Conservation (phyloP, 2,888 invertebrate species). For the Fragum fragum region DNA sequence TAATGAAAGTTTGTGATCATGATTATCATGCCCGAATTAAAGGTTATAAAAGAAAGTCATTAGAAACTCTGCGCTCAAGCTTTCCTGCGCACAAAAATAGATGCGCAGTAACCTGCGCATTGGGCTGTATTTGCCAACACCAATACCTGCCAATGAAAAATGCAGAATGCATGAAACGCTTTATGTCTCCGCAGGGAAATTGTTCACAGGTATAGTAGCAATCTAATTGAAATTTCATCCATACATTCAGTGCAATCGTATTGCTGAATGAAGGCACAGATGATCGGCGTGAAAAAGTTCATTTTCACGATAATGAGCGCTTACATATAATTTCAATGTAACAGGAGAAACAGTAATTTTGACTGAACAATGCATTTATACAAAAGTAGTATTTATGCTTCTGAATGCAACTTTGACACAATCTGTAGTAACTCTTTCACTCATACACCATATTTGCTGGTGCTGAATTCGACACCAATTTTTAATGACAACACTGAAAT, state of each 20-base stretch:
- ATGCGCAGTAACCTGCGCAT: slow-evolving; percentile 29
- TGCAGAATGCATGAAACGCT: slow-evolving; percentile 26
- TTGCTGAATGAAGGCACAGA: slow-evolving; percentile 9
- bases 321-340: slow-evolving; percentile 17
- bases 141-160: slow-evolving; percentile 22
- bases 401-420: slow-evolving; percentile 24
- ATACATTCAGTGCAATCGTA: not conserved
- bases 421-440: slow-evolving; percentile 9
- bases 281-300: slow-evolving; percentile 23
- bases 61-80: slow-evolving; percentile 10
- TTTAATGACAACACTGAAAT: too few relatives aligned
- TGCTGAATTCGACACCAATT: not conserved
- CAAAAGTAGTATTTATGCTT: slow-evolving; percentile 17
- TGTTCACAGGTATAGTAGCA: slow-evolving; percentile 2
- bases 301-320: slow-evolving; percentile 31
- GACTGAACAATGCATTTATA: slow-evolving; percentile 23
- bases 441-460: not conserved
- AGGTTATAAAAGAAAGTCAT: slow-evolving; percentile 26
- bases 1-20: slow-evolving; percentile 14
- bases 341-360: slow-evolving; percentile 27
- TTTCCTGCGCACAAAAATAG: slow-evolving; percentile 23
- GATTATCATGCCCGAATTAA: slow-evolving; percentile 17
- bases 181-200: not conserved
- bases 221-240: slow-evolving; percentile 23
- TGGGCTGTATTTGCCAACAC: not conserved